phyloP scores from a whole-genome alignment of 2,113 vertebrate genomes.

The Mustela nigripes region DNA sequence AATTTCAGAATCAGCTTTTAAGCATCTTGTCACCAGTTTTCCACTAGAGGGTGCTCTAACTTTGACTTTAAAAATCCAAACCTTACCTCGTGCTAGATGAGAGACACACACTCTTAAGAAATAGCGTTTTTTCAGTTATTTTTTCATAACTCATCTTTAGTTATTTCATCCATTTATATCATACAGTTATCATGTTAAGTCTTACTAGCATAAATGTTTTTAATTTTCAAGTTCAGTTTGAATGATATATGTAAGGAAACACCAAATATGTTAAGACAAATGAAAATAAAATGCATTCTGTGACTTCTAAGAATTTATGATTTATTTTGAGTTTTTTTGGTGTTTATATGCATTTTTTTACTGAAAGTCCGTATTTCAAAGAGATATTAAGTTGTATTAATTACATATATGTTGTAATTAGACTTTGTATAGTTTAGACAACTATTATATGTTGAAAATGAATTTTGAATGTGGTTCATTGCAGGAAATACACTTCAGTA shows the following conservation, averaged over 20 bases:
- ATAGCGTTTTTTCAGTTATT: not conserved
- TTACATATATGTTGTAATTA: not conserved
- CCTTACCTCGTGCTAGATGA: not conserved
- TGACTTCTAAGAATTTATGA: not conserved
- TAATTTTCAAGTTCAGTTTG: constrained; percentile 39
- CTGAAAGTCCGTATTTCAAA: constrained; percentile 14
- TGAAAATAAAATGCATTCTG: not conserved
- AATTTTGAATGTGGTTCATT: constrained; percentile 25
- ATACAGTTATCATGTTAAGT: constrained; percentile 36
- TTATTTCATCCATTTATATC: not conserved
- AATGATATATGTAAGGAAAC: not conserved
- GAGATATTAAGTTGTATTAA: constrained; percentile 57
- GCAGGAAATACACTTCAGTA: not conserved
- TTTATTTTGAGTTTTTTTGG: constrained; percentile 43
- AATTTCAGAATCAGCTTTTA: not conserved
- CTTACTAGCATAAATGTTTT: constrained; percentile 5
- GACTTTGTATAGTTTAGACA: constrained; percentile 2
- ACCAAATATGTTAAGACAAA: constrained; percentile 1
- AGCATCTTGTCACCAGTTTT: not conserved
- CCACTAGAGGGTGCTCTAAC: constrained; percentile 72
- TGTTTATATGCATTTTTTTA: constrained; percentile 13
- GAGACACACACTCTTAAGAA: not conserved
- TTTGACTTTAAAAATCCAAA: constrained; percentile 16
- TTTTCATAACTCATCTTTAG: not conserved
- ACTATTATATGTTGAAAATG: constrained; percentile 32